phyloP scores from a whole-genome alignment of 2,113 vertebrate genomes.

The Psilopsiagon aymara region DNA sequence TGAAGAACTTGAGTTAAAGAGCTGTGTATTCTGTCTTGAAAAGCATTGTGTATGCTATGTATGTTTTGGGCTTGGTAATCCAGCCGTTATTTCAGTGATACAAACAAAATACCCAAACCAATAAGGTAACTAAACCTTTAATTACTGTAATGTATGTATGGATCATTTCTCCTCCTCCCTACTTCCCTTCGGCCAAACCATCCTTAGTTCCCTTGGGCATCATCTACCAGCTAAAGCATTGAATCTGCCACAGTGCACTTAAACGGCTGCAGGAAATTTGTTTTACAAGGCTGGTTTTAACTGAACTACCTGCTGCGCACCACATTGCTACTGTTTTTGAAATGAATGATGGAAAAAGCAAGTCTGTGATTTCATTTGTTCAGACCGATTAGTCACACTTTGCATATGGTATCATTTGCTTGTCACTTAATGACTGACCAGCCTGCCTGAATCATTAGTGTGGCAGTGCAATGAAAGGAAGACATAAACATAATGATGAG shows the following conservation, averaged over 20 bases:
- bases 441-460: constrained; percentile 88
- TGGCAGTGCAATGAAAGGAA: constrained; percentile 88
- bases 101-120: constrained; percentile 76
- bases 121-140: constrained; percentile 77
- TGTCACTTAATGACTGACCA: constrained; percentile 97
- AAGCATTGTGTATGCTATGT: neutral
- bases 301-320: constrained; percentile 88
- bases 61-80: constrained; percentile 73
- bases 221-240: constrained; percentile 43
- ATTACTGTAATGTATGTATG: constrained; percentile 79
- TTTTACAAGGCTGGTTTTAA: constrained; percentile 91
- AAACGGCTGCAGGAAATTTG: constrained; percentile 84
- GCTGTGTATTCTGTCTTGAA: constrained; percentile 10
- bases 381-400: constrained; percentile 86
- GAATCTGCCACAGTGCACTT: constrained; percentile 58
- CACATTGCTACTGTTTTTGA: constrained; percentile 82
- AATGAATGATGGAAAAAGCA: constrained; percentile 84
- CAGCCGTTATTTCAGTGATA: constrained; percentile 70
- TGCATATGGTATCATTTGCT: constrained; percentile 96
- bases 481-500: constrained; percentile 88
- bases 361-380: constrained; percentile 97
- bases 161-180: constrained; percentile 64
- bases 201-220: constrained; percentile 61
- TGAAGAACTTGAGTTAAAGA: neutral
- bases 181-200: constrained; percentile 50